phyloP scores from a whole-genome alignment of 2,888 invertebrate species.

The Apoderus coryli region DNA sequence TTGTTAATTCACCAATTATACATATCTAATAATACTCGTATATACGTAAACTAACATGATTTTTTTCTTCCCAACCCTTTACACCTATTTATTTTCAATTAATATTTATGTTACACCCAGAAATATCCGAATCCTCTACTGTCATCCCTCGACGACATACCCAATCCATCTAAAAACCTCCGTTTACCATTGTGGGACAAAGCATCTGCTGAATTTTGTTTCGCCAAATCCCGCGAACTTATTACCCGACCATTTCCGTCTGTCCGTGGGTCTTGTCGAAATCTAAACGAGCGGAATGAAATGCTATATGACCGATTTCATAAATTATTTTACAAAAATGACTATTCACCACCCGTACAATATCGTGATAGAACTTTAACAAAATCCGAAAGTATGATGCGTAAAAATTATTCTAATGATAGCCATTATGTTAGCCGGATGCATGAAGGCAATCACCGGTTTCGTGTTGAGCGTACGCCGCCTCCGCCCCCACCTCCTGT shows the following conservation, averaged over 20 bases:
- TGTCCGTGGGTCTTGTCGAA: constrained; percentile 29
- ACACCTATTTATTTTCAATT: constrained; percentile 3
- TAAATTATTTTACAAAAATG: constrained; percentile 25
- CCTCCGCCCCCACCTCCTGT: constrained; percentile 9
- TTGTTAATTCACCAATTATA: too few species aligned
- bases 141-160: constrained; percentile 38
- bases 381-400: constrained; percentile 32
- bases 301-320: constrained; percentile 20
- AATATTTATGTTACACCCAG: constrained; percentile 8
- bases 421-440: constrained; percentile 18
- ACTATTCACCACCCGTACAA: constrained; percentile 20
- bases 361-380: constrained; percentile 30
- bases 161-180: constrained; percentile 30
- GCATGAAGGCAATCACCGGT: constrained; percentile 21
- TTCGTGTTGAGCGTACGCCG: constrained; percentile 14
- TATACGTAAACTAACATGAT: constrained; percentile 15
- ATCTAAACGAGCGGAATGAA: constrained; percentile 19
- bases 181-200: constrained; percentile 55
- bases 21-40: too few species aligned
- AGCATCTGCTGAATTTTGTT: constrained; percentile 58
- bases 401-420: constrained; percentile 28
- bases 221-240: constrained; percentile 55
- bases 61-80: constrained; percentile 9
- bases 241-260: constrained; percentile 42
- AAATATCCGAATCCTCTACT: constrained; percentile 31